Percentiles rank a stretch among this genome's conserved stretches.
Evolutionary conservation across 2,888 invertebrate species (phyloP).

Genomic region (Xanthorhoe designata): DNA sequence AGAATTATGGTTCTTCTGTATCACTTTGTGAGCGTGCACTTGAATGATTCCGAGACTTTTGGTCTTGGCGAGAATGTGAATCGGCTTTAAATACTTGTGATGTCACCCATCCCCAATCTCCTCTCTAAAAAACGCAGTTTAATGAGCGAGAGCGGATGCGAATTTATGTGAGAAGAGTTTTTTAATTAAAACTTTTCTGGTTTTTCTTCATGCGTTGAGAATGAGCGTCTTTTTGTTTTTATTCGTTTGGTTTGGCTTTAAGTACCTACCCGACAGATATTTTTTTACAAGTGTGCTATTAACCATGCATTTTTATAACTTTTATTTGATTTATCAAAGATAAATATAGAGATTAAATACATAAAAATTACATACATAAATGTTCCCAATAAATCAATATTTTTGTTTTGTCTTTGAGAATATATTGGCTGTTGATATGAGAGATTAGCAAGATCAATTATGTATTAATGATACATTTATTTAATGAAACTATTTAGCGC

Average conservation of each 20-base stretch:
- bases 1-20: too few relatives aligned
- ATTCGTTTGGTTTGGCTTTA: background rate
- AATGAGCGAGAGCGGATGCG: slow-evolving; percentile 1
- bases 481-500: too few relatives aligned
- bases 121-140: slow-evolving; percentile 9
- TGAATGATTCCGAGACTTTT: background rate
- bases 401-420: too few relatives aligned
- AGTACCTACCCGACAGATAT: background rate
- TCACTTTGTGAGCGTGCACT: too few relatives aligned
- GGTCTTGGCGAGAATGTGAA: background rate
- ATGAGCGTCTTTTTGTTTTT: slow-evolving; percentile 10
- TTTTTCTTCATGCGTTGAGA: slow-evolving; percentile 13
- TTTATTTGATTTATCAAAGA: too few relatives aligned
- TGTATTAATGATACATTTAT: too few relatives aligned
- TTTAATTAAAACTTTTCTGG: slow-evolving; percentile 29
- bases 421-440: too few relatives aligned
- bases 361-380: too few relatives aligned
- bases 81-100: background rate
- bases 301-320: too few relatives aligned
- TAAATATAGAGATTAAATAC: too few relatives aligned
- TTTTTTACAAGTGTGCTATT: background rate
- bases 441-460: too few relatives aligned
- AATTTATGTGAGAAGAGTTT: slow-evolving; percentile 16
- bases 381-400: too few relatives aligned
- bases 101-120: background rate